Base-by-base conservation (phyloP, 1,140 invertebrate genomes). In the Papilio polytes region DNA sequence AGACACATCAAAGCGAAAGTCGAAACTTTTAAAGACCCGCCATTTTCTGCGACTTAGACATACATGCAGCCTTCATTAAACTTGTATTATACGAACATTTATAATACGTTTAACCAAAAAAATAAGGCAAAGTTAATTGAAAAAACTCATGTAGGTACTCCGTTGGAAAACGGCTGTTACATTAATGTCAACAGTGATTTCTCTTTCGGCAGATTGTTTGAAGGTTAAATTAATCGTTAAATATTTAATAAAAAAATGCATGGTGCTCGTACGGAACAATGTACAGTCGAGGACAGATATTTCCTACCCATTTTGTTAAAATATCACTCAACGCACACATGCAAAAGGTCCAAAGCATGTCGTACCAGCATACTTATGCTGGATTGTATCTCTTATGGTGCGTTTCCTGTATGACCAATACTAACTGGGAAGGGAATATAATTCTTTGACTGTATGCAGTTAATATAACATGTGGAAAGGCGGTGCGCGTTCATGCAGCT, bases 401-500 rank as follows among this genome's bases (percentile, higher is more conserved):
- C 0, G 46, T 13, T 48, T 48, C 10, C 46, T 48, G 46, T 48
- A 48, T 15, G 15, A 13, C 15, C 46, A 12, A 48, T 48, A 12
- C 13, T 13, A 48, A 48, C 12, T 4, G 46, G 46, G 46, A 48
- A 48, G 46, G 46, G 46, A 13, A 48, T 48, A 15, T 48, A 48
- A 15, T 48, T 48, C 46, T 48, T 48, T 15, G 12, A 48, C 46
- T 48, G 12, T 66, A 44, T 66, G 53, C 56, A 63, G 31, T 31
- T 63, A 78, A 78, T 78, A 78, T 77, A 77, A 59, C 56, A 59
- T 63, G 26, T 63, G 36, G 56, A 78, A 63, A 78, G 77, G 77
- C 74, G 56, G n/a, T 78, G 41, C 56, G 77, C 77, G 77, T 78
- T 51, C 77, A 78, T 78, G 77, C 77, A 78, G 77, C 77, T 78